phyloP scores from a whole-genome alignment of 1,140 invertebrate genomes.

The Acromyrmex echinatior region DNA sequence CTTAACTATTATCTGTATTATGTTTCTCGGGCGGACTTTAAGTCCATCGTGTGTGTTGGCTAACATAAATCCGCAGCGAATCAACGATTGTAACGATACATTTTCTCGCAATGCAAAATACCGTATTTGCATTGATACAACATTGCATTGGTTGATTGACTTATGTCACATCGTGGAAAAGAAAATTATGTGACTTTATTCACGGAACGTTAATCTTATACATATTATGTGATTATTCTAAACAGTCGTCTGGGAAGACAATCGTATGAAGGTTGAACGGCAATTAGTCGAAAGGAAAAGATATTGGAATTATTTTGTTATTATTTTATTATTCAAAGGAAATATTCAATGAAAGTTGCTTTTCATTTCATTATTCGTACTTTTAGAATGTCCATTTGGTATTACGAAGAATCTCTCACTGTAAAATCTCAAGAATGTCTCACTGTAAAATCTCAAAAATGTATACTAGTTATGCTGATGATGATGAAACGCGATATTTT shows the following conservation, averaged over 20 bases:
- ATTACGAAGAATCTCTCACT: background rate
- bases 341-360: background rate
- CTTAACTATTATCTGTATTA: conserved; percentile 56
- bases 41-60: conserved; percentile 42
- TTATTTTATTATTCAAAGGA: too few species aligned
- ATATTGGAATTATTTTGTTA: too few species aligned
- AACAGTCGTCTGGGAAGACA: background rate
- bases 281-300: background rate
- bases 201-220: background rate
- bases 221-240: background rate
- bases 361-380: background rate
- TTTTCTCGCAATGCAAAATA: conserved; percentile 6
- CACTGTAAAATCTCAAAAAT: background rate
- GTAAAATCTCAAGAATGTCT: background rate
- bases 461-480: background rate
- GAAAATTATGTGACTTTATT: conserved; percentile 59
- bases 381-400: background rate
- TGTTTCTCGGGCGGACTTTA: conserved; percentile 14
- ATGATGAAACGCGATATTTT: conserved; percentile 12
- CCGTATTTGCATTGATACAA: background rate
- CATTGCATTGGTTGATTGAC: conserved; percentile 60
- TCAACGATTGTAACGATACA: conserved; percentile 42
- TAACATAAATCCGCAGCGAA: conserved; percentile 57
- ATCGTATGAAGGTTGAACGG: conserved; percentile 43
- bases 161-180: conserved; percentile 39